phyloP scores from a whole-genome alignment of 2,113 vertebrate species.

The Dolichotis patagonum region DNA sequence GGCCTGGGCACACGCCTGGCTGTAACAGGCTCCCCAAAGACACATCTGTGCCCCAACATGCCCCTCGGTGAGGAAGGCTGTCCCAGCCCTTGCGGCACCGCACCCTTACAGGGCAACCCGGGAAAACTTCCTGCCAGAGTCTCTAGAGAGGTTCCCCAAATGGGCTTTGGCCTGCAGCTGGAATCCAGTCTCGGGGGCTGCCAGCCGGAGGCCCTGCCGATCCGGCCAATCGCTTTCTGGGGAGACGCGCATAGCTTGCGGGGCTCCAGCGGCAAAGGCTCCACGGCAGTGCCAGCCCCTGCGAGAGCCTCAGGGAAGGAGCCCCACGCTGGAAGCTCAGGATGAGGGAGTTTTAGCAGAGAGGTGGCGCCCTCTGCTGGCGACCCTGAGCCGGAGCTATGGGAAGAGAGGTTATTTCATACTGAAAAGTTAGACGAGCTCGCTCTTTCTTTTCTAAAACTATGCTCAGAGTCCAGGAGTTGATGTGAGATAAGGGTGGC shows the following conservation, averaged over 20 bases:
- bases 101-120: no score
- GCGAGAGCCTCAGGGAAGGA: background rate
- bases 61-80: background rate
- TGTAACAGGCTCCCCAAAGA: background rate
- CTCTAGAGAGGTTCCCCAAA: background rate
- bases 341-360: slow-evolving; percentile 44
- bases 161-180: background rate
- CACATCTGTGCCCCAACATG: background rate
- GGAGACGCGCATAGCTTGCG: background rate
- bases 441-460: background rate
- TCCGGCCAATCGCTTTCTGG: background rate
- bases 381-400: background rate
- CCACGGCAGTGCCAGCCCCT: background rate
- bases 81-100: background rate
- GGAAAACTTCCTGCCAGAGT: background rate
- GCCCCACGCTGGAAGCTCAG: rapidly evolving
- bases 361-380: slow-evolving; percentile 87
- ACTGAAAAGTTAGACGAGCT: background rate
- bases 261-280: background rate
- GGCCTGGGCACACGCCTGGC: background rate
- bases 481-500: background rate
- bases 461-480: background rate
- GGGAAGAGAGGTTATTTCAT: background rate
- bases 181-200: background rate
- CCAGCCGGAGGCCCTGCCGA: background rate